Evolutionary conservation across 2,888 invertebrate species (phyloP).

Genomic region (Tipula confusa): DNA sequence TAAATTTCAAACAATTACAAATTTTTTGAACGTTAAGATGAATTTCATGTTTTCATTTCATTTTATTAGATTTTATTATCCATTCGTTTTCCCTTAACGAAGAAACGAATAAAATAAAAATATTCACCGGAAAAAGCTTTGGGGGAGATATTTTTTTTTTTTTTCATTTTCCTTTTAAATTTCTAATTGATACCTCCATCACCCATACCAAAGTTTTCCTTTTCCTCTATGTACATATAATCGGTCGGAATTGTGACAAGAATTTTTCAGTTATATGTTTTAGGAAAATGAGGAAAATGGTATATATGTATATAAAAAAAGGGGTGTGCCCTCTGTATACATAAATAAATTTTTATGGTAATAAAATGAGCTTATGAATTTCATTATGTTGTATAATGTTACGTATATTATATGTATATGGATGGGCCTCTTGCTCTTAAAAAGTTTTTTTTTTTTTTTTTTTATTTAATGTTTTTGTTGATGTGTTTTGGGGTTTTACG

Average conservation of each 20-base stretch:
- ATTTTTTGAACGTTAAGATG: not conserved
- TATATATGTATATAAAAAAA: too few species aligned
- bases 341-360: not conserved
- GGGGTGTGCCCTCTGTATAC: not conserved
- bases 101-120: too few species aligned
- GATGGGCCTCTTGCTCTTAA: not conserved
- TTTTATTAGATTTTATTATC: constrained; percentile 25
- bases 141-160: not conserved
- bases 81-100: constrained; percentile 3
- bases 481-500: constrained; percentile 16
- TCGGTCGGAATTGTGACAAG: not conserved
- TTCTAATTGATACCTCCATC: not conserved
- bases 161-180: not conserved
- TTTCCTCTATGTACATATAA: not conserved
- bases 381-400: constrained; percentile 7
- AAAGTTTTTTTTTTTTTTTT: too few species aligned
- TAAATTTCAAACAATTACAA: constrained; percentile 12
- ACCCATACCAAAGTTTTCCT: not conserved
- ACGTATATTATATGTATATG: not conserved
- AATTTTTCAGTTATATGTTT: not conserved
- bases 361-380: constrained; percentile 20
- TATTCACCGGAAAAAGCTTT: not conserved
- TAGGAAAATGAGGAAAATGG: not conserved
- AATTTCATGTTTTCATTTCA: constrained; percentile 12
- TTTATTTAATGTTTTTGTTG: constrained; percentile 4